These are phyloP conservation scores for honey bee (Apis mellifera) DNA, from an alignment of 1,140 invertebrate species.

Conservation along the genomic window DNA sequence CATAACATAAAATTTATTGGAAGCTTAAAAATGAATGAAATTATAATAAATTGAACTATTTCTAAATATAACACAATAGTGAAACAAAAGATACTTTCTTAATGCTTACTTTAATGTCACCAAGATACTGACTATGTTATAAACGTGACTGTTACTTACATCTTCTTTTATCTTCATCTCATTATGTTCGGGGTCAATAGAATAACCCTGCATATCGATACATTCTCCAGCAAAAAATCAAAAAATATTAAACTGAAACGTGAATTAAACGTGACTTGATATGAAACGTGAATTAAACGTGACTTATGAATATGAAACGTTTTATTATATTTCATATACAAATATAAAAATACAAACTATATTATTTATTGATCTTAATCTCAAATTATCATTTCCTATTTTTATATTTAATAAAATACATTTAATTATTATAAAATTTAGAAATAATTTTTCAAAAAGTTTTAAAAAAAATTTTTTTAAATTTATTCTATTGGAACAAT, in stretches of 20 bases:
- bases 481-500: not conserved
- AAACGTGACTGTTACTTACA: slow-evolving; percentile 74
- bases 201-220: slow-evolving; percentile 78
- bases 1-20: slow-evolving; percentile 59
- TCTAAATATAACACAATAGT: not conserved
- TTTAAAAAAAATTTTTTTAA: not conserved
- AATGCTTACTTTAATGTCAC: slow-evolving; percentile 23
- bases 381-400: not conserved
- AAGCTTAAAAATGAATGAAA: slow-evolving; percentile 35
- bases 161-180: slow-evolving; percentile 76
- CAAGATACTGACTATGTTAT: slow-evolving; percentile 58
- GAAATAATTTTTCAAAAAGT: not conserved
- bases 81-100: slow-evolving; percentile 18
- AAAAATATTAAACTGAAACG: slow-evolving; percentile 73
- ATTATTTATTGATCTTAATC: not conserved
- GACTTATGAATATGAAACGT: slow-evolving; percentile 63
- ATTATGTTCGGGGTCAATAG: slow-evolving; percentile 74
- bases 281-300: slow-evolving; percentile 67
- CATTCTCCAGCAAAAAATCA: slow-evolving; percentile 66
- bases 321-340: not conserved
- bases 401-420: not conserved
- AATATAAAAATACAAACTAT: not conserved
- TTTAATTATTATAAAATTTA: not conserved
- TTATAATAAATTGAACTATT: not conserved
- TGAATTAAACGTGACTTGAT: slow-evolving; percentile 78